Evolutionary conservation across 35 echinoderm and acorn worm species (phyloP), one percentile per base, ranked within the genome.

Genomic region (Apostichopus japonicus): DNA sequence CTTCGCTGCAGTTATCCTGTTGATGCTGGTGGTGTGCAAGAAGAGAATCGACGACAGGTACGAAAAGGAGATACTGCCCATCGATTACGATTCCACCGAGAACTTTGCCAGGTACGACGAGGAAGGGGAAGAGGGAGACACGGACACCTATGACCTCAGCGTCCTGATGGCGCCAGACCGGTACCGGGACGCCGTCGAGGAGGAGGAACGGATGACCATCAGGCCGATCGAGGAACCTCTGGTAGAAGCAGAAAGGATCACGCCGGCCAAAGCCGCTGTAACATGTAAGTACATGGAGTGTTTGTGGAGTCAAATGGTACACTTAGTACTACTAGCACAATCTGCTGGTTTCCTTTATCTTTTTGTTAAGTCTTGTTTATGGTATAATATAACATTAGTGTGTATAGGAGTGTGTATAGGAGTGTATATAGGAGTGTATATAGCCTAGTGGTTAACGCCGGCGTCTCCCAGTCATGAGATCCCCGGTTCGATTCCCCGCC

Each of bases 61-160:
- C 86, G 79, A 89, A 6, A 96, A 94, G 72, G 70, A 79, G 21
- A 92, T 79, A 7, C 76, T 94, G 15, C 56, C 86, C 5, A 82
- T 93, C 13, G 94, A 96, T 5, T 93, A 96, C 56, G 97, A 98
- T 72, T 92, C 94, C 77, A 72, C 86, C 15, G 97, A 98, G 86
- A 93, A 94, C 56, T 83, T 95, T 27, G 94, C 92, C 57, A 92
- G 92, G 58, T 95, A 98, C 27, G 93, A 98, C 21, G 97, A 98
- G 75, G 97, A 98, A 91, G 86, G 61, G 59, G 97, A 90, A 65
- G 94, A 96, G 78, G 93, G 93, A 76, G 94, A 96, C 56, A 90
- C 92, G 14, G 93, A 98, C 79, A 90, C 91, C 13, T 98, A 94
- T 77, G 95, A 98, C 33, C 77, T 98, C 24, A 96, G 77, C 91